Evolutionary conservation across 1,140 invertebrate species (phyloP), one percentile per base, ranked within the genome.

Genomic region (Drosophila nikananu): DNA sequence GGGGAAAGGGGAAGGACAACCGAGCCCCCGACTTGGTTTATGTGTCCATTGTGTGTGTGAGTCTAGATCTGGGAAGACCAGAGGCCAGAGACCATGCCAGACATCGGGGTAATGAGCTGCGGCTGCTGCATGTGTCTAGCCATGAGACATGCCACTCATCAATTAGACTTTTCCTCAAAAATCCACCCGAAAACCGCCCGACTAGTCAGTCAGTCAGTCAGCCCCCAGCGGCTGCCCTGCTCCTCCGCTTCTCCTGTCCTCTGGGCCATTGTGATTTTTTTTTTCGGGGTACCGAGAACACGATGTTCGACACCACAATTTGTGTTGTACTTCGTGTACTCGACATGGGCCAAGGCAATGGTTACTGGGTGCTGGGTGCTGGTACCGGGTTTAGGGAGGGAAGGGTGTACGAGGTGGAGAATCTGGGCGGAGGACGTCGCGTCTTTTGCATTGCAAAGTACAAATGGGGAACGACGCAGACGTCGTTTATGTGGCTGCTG

Each of bases 271-370:
- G 70, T 73, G 49, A 55, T 54, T 19, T 59, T 46, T 67, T 42
- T 44, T 66, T 72, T 70, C 30, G 71, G 67, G 42, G 51, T 48
- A 62, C 52, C 52, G 42, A 39, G 58, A 91, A 91, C 87, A 91
- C 81, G 87, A 78, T 91, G 87, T 91, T 91, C 81, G 81, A 91
- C 87, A 91, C 87, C 83, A 86, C 74, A 91, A 91, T 86, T 91
- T 91, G 86, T 91, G 86, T 91, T 86, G 83, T 91, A 83, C 76
- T 79, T 79, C 83, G 75, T 86, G 82, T 86, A 81, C 78, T 68
- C 71, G 68, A 73, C 68, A 61, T 72, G 67, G 70, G 21, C 62
- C 57, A 7, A 8, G 23, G 70, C 52, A 37, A 8, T 42, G 54
- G 37, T 55, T 52, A n/a, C 48, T 48, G 58, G 61, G 41, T 5